Conservation (phyloP, 2,113 vertebrate genomes). For the Candoia aspera region DNA sequence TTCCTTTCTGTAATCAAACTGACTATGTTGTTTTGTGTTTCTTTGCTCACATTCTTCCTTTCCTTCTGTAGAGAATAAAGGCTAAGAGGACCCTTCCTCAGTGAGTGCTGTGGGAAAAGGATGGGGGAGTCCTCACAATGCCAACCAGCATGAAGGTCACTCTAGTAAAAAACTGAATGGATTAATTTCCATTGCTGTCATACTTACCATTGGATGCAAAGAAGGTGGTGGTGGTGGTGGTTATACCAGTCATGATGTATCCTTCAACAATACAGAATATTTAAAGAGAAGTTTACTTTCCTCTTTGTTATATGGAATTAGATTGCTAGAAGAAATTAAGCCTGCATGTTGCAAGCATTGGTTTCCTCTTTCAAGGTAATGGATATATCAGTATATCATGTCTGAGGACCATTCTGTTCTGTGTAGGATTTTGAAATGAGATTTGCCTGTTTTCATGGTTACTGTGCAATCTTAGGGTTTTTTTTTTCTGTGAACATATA, state of each 20-base stretch:
- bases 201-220: background rate
- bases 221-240: background rate
- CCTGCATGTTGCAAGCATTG: background rate
- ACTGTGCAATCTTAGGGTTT: slow-evolving; percentile 11
- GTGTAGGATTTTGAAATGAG: background rate
- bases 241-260: slow-evolving; percentile 33
- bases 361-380: background rate
- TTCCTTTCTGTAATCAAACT: background rate
- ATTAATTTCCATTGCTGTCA: background rate
- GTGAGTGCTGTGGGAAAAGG: background rate
- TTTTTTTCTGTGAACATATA: background rate
- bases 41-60: background rate
- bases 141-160: background rate
- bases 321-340: slow-evolving; percentile 20
- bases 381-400: background rate
- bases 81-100: background rate
- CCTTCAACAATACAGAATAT: slow-evolving; percentile 41
- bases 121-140: background rate
- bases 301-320: slow-evolving; percentile 33
- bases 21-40: background rate
- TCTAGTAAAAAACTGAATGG: background rate
- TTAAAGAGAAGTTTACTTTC: slow-evolving; percentile 33
- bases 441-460: slow-evolving; percentile 1
- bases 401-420: background rate
- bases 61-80: background rate